Base-by-base conservation (phyloP, 2,888 invertebrate species). In the Cheiracanthium punctorium region DNA sequence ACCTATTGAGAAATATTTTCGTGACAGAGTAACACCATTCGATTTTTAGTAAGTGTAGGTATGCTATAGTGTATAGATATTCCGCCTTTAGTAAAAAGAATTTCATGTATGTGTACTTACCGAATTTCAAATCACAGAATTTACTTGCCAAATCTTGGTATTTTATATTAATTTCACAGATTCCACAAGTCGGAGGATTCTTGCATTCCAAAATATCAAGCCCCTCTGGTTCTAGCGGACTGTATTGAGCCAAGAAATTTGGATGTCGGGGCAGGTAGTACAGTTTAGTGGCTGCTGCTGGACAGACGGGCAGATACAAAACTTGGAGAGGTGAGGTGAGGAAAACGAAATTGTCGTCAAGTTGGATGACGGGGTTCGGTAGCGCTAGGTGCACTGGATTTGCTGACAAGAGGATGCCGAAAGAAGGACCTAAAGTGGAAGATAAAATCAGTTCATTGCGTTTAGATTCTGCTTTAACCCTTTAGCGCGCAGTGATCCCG, bases 41-140 rank as follows among this genome's bases (percentile, higher is more conserved):
- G n/a, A n/a, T n/a, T n/a, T n/a, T n/a, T n/a, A n/a, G n/a, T n/a
- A n/a, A n/a, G n/a, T n/a, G n/a, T n/a, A n/a, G n/a, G n/a, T n/a
- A n/a, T n/a, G n/a, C n/a, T n/a, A n/a, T n/a, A n/a, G n/a, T n/a
- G n/a, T n/a, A n/a, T n/a, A n/a, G n/a, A n/a, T n/a, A n/a, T n/a
- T n/a, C n/a, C n/a, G n/a, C n/a, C n/a, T n/a, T n/a, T n/a, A n/a
- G n/a, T n/a, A n/a, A n/a, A n/a, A n/a, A n/a, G n/a, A n/a, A n/a
- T n/a, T n/a, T n/a, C n/a, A n/a, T n/a, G n/a, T n/a, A n/a, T n/a
- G 17, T 14, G 7, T 64, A 30, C 17, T 67, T 67, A 67, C 67
- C 67, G 17, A 67, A 67, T 67, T 67, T 67, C 67, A 67, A 30
- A 67, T 67, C n/a, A 17, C 67, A 58, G 58, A 58, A 58, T 20